These are phyloP conservation scores for Diploptera punctata DNA, from an alignment of 2,888 invertebrate species.

Conservation along the genomic window DNA sequence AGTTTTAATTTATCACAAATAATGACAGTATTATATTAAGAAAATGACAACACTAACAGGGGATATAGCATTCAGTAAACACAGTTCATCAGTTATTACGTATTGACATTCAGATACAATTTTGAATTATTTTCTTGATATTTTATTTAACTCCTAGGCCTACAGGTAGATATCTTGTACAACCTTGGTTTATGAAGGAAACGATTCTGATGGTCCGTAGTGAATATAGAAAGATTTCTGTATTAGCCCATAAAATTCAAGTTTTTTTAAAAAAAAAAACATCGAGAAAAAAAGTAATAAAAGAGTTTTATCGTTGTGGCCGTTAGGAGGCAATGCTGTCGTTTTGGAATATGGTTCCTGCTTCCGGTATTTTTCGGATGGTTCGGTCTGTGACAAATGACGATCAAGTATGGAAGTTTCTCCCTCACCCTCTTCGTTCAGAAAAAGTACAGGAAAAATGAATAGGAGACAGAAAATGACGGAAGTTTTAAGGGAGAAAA, in stretches of 20 bases:
- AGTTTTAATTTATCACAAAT: too few species aligned
- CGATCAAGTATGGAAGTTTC: slow-evolving; percentile 32
- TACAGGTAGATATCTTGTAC: not conserved
- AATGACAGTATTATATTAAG: too few species aligned
- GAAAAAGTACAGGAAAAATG: slow-evolving; percentile 1
- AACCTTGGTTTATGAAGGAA: not conserved
- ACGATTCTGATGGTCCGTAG: slow-evolving; percentile 9
- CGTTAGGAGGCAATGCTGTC: slow-evolving; percentile 17
- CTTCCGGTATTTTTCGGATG: slow-evolving; percentile 38
- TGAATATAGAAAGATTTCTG: slow-evolving; percentile 34
- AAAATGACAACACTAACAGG: too few species aligned
- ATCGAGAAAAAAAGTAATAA: slow-evolving; percentile 20
- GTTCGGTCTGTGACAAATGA: slow-evolving; percentile 38
- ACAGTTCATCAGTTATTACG: too few species aligned
- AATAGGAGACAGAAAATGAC: not conserved
- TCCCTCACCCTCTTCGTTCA: slow-evolving; percentile 4
- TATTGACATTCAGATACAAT: too few species aligned
- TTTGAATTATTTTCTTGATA: too few species aligned
- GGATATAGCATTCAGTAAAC: too few species aligned
- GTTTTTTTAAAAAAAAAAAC: slow-evolving; percentile 18
- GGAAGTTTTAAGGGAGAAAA: slow-evolving; percentile 19
- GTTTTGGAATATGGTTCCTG: slow-evolving; percentile 37
- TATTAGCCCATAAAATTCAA: slow-evolving; percentile 39
- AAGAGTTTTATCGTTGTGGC: slow-evolving; percentile 29
- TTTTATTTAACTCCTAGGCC: too few species aligned